Evolutionary conservation across 2,888 invertebrate genomes (phyloP).

Genomic region (Papilio protenor): DNA sequence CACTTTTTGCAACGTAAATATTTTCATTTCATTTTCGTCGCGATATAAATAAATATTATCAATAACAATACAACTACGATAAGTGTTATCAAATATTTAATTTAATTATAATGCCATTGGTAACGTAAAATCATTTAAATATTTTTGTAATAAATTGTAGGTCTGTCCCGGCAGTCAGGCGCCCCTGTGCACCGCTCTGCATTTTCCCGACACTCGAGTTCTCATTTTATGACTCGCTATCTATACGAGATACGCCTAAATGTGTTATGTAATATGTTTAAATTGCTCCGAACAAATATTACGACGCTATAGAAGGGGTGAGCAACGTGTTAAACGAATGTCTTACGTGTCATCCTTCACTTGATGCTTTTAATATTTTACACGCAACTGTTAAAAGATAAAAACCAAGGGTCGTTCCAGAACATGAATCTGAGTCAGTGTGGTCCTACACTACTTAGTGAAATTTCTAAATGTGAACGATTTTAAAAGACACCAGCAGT

Average conservation of each 20-base stretch:
- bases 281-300: constrained; percentile 64
- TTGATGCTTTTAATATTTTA: constrained; percentile 26
- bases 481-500: background rate
- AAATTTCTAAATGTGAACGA: background rate
- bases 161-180: constrained; percentile 49
- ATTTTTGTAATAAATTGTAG: constrained; percentile 2
- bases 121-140: background rate
- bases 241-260: constrained; percentile 67
- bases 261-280: constrained; percentile 65
- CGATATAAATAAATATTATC: background rate
- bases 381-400: constrained; percentile 33
- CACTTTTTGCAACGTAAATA: no score
- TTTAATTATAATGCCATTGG: background rate
- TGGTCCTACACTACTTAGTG: background rate
- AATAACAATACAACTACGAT: background rate
- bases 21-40: background rate
- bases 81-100: background rate
- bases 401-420: constrained; percentile 14
- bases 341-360: constrained; percentile 33
- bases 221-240: constrained; percentile 73
- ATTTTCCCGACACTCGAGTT: constrained; percentile 58
- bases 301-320: constrained; percentile 50
- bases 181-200: constrained; percentile 55
- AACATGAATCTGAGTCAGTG: background rate
- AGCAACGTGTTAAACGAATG: constrained; percentile 45